Percentiles rank a stretch among this genome's conserved stretches.
These are phyloP conservation scores for Gopherus flavomarginatus DNA, from an alignment of 2,113 vertebrate species.

Conservation along the genomic window DNA sequence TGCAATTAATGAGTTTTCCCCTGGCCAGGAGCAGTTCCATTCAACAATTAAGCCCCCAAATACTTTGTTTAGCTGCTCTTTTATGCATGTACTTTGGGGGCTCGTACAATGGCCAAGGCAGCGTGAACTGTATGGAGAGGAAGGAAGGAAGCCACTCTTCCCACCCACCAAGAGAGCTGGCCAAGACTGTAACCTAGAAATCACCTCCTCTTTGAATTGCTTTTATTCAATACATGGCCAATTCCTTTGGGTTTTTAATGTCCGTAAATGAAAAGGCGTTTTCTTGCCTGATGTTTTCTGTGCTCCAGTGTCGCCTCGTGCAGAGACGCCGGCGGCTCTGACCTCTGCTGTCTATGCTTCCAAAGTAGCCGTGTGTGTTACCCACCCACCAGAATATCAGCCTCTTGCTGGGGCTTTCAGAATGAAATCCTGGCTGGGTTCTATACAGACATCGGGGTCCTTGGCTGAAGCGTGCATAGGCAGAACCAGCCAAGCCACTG, in stretches of 20 bases:
- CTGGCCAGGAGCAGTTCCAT: slow-evolving; percentile 19
- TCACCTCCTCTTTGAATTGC: slow-evolving; percentile 11
- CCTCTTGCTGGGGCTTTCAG: neutral
- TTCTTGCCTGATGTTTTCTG: neutral
- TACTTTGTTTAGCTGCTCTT: slow-evolving; percentile 45
- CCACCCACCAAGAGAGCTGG: slow-evolving; percentile 39
- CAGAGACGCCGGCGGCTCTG: too few species aligned
- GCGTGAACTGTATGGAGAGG: slow-evolving; percentile 23
- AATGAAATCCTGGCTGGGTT: neutral
- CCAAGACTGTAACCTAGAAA: slow-evolving; percentile 48
- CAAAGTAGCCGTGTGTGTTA: neutral
- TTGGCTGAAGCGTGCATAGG: neutral
- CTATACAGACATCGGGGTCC: neutral
- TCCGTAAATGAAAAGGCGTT: neutral
- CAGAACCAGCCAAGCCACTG: neutral
- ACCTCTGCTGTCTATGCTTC: neutral
- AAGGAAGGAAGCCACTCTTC: slow-evolving; percentile 65
- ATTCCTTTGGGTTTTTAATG: neutral
- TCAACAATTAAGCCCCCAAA: slow-evolving; percentile 44
- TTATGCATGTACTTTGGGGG: slow-evolving; percentile 26
- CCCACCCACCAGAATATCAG: neutral
- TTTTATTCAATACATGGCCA: neutral
- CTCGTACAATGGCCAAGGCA: slow-evolving; percentile 38
- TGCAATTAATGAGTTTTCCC: slow-evolving; percentile 17
- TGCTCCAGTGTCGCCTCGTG: neutral